Conservation (phyloP, 2,797 vertebrate genomes). For the Coregonus suidteri region DNA sequence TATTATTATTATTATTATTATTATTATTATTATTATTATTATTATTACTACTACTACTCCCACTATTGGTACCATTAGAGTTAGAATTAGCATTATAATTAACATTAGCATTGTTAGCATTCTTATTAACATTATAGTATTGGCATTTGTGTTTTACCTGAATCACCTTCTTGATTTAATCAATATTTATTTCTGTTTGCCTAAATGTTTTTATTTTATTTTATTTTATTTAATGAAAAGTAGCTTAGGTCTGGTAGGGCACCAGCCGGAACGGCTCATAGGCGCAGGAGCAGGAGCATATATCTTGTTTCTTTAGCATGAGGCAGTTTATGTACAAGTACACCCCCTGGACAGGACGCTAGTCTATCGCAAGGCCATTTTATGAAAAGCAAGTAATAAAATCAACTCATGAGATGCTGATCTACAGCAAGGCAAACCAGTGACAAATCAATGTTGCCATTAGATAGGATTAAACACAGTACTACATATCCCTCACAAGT, state of each 20-base stretch:
- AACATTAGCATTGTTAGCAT: neutral
- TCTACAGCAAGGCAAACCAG: conserved; percentile 66
- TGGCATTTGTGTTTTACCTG: conserved; percentile 11
- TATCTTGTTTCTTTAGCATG: neutral
- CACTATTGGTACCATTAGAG: conserved; percentile 3
- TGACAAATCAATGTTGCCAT: conserved; percentile 62
- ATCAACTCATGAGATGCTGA: conserved; percentile 35
- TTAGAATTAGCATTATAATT: too few species aligned
- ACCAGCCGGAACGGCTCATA: neutral
- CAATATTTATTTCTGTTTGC: conserved; percentile 58
- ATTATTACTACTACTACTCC: conserved; percentile 10
- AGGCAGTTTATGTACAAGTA: neutral
- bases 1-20: conserved; percentile 14
- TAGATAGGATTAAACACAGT: neutral
- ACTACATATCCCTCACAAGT: neutral
- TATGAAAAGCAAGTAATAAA: neutral
- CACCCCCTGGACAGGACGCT: neutral
- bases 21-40: conserved; percentile 7
- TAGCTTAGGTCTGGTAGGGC: neutral
- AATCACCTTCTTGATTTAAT: conserved; percentile 65
- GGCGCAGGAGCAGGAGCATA: neutral
- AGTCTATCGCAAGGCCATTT: neutral
- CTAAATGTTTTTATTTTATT: conserved; percentile 20
- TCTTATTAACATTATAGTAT: neutral
- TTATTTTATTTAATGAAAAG: neutral